Evolutionary conservation across 2,113 vertebrate species (phyloP).

Genomic region (Thinocorus orbignyianus): DNA sequence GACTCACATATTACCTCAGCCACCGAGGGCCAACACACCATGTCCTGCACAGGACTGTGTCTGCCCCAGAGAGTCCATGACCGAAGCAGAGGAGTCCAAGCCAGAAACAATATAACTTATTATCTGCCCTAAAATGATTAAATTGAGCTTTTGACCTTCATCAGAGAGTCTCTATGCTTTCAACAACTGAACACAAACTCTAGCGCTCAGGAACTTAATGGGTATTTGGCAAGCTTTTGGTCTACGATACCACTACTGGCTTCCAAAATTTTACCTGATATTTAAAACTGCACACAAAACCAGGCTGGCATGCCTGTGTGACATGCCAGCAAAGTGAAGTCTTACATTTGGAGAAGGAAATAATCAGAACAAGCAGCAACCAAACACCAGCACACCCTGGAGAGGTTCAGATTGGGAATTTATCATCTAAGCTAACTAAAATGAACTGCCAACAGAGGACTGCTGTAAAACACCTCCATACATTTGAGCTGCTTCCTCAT

Average conservation of each 20-base stretch:
- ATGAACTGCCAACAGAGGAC: not conserved
- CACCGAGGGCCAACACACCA: not conserved
- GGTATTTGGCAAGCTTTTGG: not conserved
- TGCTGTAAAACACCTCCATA: not conserved
- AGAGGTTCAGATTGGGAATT: not conserved
- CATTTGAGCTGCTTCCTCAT: not conserved
- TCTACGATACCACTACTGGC: not conserved
- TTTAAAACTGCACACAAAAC: not conserved
- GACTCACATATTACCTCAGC: too few relatives aligned
- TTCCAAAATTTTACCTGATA: not conserved
- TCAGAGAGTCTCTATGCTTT: not conserved
- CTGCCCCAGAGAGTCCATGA: not conserved
- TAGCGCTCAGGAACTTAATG: not conserved
- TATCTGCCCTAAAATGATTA: not conserved
- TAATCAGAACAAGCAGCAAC: not conserved
- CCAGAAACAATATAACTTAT: rapidly evolving
- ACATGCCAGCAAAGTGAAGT: not conserved
- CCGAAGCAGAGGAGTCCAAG: not conserved
- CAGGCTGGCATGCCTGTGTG: rapidly evolving
- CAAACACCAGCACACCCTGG: not conserved
- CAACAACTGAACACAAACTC: not conserved
- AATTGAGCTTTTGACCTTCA: not conserved
- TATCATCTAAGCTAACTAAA: not conserved
- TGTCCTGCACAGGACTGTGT: rapidly evolving
- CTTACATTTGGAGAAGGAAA: not conserved